These are phyloP conservation scores for Rotaria magnacalcarata DNA, from an alignment of 2,888 invertebrate species.

Conservation along the genomic window DNA sequence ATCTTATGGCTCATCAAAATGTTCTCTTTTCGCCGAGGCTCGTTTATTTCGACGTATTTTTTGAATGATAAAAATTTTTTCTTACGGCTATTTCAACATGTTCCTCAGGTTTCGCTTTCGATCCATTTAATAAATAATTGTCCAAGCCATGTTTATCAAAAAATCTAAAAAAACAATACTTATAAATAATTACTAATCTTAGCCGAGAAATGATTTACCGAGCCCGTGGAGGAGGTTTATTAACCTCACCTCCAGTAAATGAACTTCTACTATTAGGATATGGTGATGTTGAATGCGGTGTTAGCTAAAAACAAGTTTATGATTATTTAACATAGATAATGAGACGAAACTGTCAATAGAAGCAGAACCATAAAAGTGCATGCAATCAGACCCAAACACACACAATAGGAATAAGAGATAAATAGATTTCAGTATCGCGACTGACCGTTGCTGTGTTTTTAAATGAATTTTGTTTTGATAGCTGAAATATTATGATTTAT, in stretches of 20 bases:
- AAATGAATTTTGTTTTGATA: background rate
- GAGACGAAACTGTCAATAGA: background rate
- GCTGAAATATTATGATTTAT: background rate
- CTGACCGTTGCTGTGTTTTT: background rate
- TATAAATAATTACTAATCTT: background rate
- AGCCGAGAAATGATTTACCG: background rate
- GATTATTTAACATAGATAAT: background rate
- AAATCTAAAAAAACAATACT: background rate
- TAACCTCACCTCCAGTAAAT: background rate
- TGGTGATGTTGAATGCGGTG: background rate
- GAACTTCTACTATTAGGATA: background rate
- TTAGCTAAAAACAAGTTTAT: background rate
- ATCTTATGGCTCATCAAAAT: no score
- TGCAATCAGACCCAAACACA: background rate
- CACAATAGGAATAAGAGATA: background rate
- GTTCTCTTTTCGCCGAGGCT: no score
- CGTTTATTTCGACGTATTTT: no score
- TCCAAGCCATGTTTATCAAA: slow-evolving; percentile 33
- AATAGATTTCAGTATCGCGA: background rate
- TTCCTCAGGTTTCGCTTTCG: background rate
- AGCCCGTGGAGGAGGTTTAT: background rate
- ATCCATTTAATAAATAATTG: slow-evolving; percentile 14
- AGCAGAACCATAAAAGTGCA: background rate
- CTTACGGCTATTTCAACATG: background rate
- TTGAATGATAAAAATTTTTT: background rate